phyloP scores from a whole-genome alignment of 2,888 invertebrate genomes.

The Drosophila aldrichi region DNA sequence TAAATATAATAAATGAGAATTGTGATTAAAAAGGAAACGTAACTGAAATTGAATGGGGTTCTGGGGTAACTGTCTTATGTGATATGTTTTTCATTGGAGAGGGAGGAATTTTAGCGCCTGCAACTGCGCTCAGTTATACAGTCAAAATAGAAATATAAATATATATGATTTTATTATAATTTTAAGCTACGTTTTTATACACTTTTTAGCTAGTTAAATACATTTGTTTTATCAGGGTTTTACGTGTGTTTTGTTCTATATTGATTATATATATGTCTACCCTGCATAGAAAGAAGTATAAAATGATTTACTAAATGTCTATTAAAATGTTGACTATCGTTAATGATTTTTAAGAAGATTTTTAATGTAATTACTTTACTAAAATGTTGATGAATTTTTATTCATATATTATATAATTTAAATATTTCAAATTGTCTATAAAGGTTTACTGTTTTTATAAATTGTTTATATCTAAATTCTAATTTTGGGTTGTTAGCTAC shows the following conservation, averaged over 20 bases:
- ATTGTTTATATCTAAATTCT: neutral
- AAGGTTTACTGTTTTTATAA: neutral
- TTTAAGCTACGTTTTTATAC: conserved; percentile 17
- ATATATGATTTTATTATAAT: neutral
- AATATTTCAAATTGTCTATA: neutral
- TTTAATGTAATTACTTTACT: conserved; percentile 4
- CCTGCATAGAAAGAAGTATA: conserved; percentile 8
- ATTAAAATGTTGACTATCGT: conserved; percentile 17
- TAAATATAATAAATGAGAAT: neutral
- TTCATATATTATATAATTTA: neutral
- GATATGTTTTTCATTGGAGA: conserved; percentile 22
- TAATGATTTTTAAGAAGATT: conserved; percentile 4
- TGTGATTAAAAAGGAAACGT: conserved; percentile 24
- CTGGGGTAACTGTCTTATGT: conserved; percentile 50
- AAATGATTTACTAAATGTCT: conserved; percentile 17
- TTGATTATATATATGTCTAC: conserved; percentile 20
- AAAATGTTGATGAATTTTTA: conserved; percentile 10
- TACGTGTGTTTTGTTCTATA: conserved; percentile 30
- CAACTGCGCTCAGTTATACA: conserved; percentile 20
- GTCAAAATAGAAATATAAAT: conserved; percentile 1
- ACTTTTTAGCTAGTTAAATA: conserved; percentile 32
- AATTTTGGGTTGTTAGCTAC: neutral
- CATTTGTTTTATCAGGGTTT: conserved; percentile 13
- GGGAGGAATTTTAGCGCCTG: conserved; percentile 23
- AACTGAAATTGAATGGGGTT: conserved; percentile 38